phyloP scores from a whole-genome alignment of 2,888 invertebrate species.

The Cryptocheilus praepositus region DNA sequence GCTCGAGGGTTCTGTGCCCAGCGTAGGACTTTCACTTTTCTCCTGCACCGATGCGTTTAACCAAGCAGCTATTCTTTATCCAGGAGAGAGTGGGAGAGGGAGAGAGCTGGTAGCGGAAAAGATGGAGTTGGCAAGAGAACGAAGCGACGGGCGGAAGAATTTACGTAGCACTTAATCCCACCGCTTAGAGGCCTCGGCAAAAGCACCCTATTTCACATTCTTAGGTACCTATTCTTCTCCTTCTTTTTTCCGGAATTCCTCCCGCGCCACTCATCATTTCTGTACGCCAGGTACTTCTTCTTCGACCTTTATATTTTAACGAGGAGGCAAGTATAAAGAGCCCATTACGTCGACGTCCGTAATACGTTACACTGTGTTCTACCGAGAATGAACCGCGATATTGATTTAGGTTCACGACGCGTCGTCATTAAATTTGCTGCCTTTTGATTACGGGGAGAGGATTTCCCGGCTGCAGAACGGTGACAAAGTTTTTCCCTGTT shows the following conservation, averaged over 20 bases:
- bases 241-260: slow-evolving; percentile 21
- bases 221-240: slow-evolving; percentile 49
- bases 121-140: slow-evolving; percentile 41
- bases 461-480: too few relatives aligned
- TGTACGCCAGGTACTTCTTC: slow-evolving; percentile 32
- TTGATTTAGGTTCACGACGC: too few relatives aligned
- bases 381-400: neutral
- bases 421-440: too few relatives aligned
- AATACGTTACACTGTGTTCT: neutral
- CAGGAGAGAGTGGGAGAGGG: slow-evolving; percentile 34
- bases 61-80: slow-evolving; percentile 68
- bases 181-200: slow-evolving; percentile 67
- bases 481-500: neutral
- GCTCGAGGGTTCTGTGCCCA: too few relatives aligned
- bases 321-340: neutral
- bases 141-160: slow-evolving; percentile 61
- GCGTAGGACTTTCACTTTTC: slow-evolving; percentile 48
- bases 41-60: slow-evolving; percentile 43
- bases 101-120: too few relatives aligned
- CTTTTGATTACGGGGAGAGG: too few relatives aligned
- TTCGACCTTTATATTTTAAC: neutral
- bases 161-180: slow-evolving; percentile 73
- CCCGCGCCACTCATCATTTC: slow-evolving; percentile 46
- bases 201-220: slow-evolving; percentile 64
- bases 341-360: neutral